These are phyloP conservation scores for Drosophila greeni DNA, from an alignment of 2,888 invertebrate species.

Conservation along the genomic window DNA sequence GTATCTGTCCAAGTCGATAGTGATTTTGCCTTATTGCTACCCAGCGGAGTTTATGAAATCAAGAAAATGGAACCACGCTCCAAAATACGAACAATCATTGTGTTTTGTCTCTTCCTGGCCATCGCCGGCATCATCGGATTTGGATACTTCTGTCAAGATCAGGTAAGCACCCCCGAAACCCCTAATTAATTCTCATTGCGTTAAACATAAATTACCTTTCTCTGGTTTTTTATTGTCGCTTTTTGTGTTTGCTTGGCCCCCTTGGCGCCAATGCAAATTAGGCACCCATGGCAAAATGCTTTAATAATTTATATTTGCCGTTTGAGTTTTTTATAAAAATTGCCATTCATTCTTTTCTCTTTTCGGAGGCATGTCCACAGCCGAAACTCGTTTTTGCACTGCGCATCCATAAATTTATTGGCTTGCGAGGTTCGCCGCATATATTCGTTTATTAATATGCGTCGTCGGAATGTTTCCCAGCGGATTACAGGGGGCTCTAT, in stretches of 20 bases:
- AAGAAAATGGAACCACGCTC: slow-evolving; percentile 92
- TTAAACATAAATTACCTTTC: slow-evolving; percentile 43
- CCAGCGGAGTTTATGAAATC: slow-evolving; percentile 88
- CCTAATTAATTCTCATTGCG: slow-evolving; percentile 25
- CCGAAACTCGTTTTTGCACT: slow-evolving; percentile 51
- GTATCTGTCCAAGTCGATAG: slow-evolving; percentile 91
- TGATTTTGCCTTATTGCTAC: slow-evolving; percentile 88
- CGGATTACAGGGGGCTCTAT: slow-evolving; percentile 43
- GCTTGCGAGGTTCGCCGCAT: slow-evolving; percentile 7
- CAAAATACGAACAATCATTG: slow-evolving; percentile 87
- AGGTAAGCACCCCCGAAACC: slow-evolving; percentile 80
- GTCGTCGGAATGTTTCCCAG: slow-evolving; percentile 33
- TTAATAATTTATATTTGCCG: slow-evolving; percentile 61
- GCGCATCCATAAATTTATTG: slow-evolving; percentile 50
- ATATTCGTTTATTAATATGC: slow-evolving; percentile 26
- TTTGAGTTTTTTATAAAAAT: slow-evolving; percentile 59
- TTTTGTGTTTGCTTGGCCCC: not conserved
- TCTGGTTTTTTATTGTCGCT: not conserved
- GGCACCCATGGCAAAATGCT: slow-evolving; percentile 38
- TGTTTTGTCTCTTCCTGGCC: slow-evolving; percentile 89
- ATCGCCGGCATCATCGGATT: slow-evolving; percentile 92
- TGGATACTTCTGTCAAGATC: slow-evolving; percentile 93
- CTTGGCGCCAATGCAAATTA: slow-evolving; percentile 72
- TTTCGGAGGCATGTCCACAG: slow-evolving; percentile 16
- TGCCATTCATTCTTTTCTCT: slow-evolving; percentile 36